Conservation (phyloP, 1,140 invertebrate species). For the Drosophila nikananu region DNA sequence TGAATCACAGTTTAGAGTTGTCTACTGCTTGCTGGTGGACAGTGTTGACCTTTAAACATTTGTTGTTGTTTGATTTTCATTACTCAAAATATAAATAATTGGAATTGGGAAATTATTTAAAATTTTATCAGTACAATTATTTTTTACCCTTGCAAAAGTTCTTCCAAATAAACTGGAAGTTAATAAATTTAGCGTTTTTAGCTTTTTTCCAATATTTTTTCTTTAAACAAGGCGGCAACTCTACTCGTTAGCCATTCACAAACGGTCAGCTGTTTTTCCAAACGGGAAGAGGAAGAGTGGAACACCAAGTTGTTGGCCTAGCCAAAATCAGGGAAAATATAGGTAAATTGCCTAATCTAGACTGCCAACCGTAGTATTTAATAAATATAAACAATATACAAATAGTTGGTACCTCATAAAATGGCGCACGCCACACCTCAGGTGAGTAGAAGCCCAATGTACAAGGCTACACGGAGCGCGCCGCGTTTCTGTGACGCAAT, state of each 20-base stretch:
- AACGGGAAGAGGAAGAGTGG: slow-evolving; percentile 51
- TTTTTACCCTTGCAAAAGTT: background rate
- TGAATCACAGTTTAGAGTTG: slow-evolving; percentile 30
- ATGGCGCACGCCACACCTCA: slow-evolving; percentile 74
- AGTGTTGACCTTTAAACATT: background rate
- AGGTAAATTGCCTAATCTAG: slow-evolving; percentile 21
- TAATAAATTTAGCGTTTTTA: background rate
- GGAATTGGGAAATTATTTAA: background rate
- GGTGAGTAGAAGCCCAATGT: slow-evolving; percentile 33
- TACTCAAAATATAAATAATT: background rate
- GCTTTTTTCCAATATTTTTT: background rate
- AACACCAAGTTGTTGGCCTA: slow-evolving; percentile 42
- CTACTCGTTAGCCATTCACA: slow-evolving; percentile 16
- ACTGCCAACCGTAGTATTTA: slow-evolving; percentile 35
- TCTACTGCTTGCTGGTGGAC: background rate
- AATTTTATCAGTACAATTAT: too few relatives aligned
- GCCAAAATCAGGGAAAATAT: slow-evolving; percentile 47
- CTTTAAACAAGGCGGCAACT: slow-evolving; percentile 3
- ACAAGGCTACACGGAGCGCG: background rate
- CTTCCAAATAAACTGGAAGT: background rate
- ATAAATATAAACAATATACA: slow-evolving; percentile 11
- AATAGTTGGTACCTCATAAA: slow-evolving; percentile 18
- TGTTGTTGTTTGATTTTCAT: background rate
- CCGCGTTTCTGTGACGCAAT: slow-evolving; percentile 73
- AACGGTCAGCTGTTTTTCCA: slow-evolving; percentile 41